Evolutionary conservation across 2,888 invertebrate genomes (phyloP), one percentile per base, ranked within the genome.

Genomic region (Rhingia rostrata): DNA sequence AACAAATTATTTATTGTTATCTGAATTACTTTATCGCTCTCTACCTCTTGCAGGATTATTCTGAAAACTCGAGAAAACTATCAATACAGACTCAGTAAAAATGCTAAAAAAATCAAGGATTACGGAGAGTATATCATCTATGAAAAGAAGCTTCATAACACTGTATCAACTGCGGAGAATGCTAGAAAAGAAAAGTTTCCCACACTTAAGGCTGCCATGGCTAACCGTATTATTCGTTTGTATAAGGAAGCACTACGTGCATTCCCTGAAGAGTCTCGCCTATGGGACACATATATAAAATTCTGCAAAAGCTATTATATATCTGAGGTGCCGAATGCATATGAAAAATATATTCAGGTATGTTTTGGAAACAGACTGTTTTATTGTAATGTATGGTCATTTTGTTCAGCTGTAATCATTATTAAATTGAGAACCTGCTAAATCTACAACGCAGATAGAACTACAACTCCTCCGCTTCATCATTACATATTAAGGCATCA

Each of bases 261-360:
- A 86, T 97, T 95, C 88, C 94, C 95, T 87, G 93, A 94, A 88
- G 96, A 97, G 88, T 91, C 95, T 45, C 93, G 94, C 86, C 92
- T 97, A 72, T 96, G 96, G 94, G 93, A 95, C 88, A 94, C 95
- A 51, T 96, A 95, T 88, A 94, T 97, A 66, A 95, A 95, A 88
- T 97, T 97, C 90, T 95, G 95, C 88, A 95, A 94, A 87, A 93
- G 94, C 89, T 94, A 93, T 6, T 93, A 93, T 87, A 90, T 92
- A 32, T 89, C 92, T 64, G 93, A 93, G 56, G 92, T 94, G 14
- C 92, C 93, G 6, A 92, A 92, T 12, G 93, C 93, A 64, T 93
- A 94, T 83, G 93, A 93, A 81, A 93, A 93, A 89, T 94, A 94
- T 93, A 89, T 94, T 54, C 93, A 93, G 92, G 94, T 94, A 90